Evolutionary conservation across 2,888 invertebrate species (phyloP).

Genomic region (Acronicta psi): DNA sequence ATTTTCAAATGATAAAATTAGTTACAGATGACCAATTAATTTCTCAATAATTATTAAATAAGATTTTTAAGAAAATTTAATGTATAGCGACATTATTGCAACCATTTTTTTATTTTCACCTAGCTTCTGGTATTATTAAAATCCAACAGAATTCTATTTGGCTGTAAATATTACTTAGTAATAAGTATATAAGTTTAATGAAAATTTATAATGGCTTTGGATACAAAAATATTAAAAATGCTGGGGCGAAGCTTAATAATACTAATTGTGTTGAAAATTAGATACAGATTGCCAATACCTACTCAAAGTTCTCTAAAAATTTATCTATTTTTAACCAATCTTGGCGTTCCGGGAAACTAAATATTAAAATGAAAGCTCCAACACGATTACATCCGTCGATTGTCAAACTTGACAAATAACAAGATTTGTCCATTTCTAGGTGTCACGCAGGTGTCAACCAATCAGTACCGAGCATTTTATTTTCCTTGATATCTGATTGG

Average conservation of each 20-base stretch:
- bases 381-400: conserved; percentile 56
- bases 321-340: conserved; percentile 14
- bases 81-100: conserved; percentile 47
- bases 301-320: conserved; percentile 8
- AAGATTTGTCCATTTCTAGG: conserved; percentile 50
- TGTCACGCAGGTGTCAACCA: conserved; percentile 51
- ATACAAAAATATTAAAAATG: neutral
- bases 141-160: neutral
- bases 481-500: conserved; percentile 46
- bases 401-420: conserved; percentile 53
- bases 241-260: neutral
- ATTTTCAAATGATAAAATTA: conserved; percentile 55
- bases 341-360: conserved; percentile 38
- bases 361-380: conserved; percentile 26
- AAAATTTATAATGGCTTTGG: neutral
- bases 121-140: neutral
- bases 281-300: conserved; percentile 8
- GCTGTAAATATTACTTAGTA: too few species aligned
- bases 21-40: conserved; percentile 33
- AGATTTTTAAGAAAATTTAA: conserved; percentile 19
- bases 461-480: conserved; percentile 43
- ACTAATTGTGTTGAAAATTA: neutral
- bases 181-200: neutral
- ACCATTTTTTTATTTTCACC: conserved; percentile 7
- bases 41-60: conserved; percentile 33